phyloP scores from a whole-genome alignment of 2,113 vertebrate genomes.

The Cercocebus atys region DNA sequence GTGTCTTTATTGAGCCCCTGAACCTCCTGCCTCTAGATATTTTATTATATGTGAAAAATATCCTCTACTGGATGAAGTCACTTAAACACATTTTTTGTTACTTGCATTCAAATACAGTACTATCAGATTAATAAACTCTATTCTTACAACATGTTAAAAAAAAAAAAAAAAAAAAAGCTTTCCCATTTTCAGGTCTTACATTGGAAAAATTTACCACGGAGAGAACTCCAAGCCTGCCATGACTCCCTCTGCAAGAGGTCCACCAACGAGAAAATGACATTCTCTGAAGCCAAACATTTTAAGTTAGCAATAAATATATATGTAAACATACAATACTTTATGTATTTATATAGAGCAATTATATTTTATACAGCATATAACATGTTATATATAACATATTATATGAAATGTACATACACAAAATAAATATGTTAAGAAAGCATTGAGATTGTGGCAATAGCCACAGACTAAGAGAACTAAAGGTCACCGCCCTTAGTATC shows the following conservation, averaged over 20 bases:
- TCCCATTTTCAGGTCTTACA: neutral
- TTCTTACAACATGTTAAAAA: neutral
- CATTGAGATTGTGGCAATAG: neutral
- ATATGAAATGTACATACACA: neutral
- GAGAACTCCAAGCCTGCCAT: neutral
- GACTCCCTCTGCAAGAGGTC: neutral
- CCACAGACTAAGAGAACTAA: neutral
- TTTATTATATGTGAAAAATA: constrained; percentile 6
- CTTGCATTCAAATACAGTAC: neutral
- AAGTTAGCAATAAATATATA: constrained; percentile 2
- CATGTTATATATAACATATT: neutral
- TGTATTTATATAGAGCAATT: neutral
- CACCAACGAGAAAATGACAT: neutral
- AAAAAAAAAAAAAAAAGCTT: neutral
- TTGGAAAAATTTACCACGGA: neutral
- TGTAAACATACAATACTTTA: neutral
- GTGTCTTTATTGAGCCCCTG: neutral
- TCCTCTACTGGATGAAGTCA: neutral
- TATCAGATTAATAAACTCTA: neutral
- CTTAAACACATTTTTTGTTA: neutral
- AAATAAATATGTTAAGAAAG: neutral
- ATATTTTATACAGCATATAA: neutral
- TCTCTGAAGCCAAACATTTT: constrained; percentile 19
- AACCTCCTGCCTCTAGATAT: neutral
- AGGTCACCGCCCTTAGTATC: neutral